phyloP scores from a whole-genome alignment of 2,888 invertebrate genomes.

The Epinotia bilunana region DNA sequence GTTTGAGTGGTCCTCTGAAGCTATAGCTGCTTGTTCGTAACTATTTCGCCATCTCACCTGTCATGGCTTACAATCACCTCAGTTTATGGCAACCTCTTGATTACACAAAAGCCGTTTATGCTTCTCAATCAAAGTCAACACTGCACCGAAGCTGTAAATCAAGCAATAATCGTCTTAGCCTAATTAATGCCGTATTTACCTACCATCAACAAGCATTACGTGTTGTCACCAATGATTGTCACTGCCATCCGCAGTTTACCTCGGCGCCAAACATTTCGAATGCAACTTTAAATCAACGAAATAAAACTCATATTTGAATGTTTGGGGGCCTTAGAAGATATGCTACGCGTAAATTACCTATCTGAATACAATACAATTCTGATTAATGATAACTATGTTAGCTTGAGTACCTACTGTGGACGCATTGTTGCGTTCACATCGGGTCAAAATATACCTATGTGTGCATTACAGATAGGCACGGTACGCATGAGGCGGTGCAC shows the following conservation, averaged over 20 bases:
- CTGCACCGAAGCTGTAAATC: constrained; percentile 40
- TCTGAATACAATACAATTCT: constrained; percentile 45
- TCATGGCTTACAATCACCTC: constrained; percentile 13
- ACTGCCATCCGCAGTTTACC: constrained; percentile 11
- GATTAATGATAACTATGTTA: constrained; percentile 45
- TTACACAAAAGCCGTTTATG: constrained; percentile 39
- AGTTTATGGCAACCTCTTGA: constrained; percentile 35
- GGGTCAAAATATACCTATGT: constrained; percentile 10
- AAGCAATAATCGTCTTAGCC: constrained; percentile 45
- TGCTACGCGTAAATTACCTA: constrained; percentile 35
- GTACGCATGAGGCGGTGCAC: neutral
- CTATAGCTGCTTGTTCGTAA: neutral
- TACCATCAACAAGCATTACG: constrained; percentile 41
- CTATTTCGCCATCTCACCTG: constrained; percentile 3
- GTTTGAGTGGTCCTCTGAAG: neutral
- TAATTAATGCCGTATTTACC: constrained; percentile 44
- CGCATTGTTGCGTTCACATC: constrained; percentile 28
- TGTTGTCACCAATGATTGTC: constrained; percentile 40
- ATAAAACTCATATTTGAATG: constrained; percentile 8
- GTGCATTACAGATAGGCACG: neutral
- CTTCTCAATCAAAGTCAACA: constrained; percentile 44
- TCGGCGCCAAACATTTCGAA: constrained; percentile 8
- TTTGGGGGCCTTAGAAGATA: neutral
- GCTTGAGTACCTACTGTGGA: constrained; percentile 33
- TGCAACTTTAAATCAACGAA: constrained; percentile 6